phyloP scores from a whole-genome alignment of 1,140 invertebrate species.

The Drosophila murphyi region DNA sequence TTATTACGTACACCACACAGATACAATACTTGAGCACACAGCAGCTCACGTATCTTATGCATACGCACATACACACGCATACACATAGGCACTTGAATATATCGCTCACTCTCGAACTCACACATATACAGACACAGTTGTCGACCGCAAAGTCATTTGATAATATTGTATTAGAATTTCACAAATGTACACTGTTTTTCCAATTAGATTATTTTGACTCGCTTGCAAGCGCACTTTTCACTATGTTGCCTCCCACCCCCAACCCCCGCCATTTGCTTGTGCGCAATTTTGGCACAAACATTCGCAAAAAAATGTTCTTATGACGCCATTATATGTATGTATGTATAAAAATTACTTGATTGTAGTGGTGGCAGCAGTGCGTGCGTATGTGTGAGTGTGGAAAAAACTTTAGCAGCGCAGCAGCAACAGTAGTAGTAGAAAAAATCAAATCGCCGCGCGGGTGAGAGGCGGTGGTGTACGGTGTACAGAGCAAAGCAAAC shows the following conservation, averaged over 20 bases:
- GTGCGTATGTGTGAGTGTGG: slow-evolving; percentile 59
- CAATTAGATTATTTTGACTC: slow-evolving; percentile 53
- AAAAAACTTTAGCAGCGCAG: slow-evolving; percentile 60
- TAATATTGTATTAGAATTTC: slow-evolving; percentile 79
- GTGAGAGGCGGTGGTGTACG: slow-evolving; percentile 78
- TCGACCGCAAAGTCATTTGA: slow-evolving; percentile 81
- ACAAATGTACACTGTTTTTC: slow-evolving; percentile 70
- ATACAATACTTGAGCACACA: slow-evolving; percentile 47
- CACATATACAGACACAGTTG: slow-evolving; percentile 47
- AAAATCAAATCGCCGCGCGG: slow-evolving; percentile 82
- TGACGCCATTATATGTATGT: slow-evolving; percentile 76
- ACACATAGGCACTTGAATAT: slow-evolving; percentile 32
- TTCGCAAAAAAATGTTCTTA: slow-evolving; percentile 73
- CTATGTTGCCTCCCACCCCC: slow-evolving; percentile 16
- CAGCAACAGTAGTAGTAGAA: slow-evolving; percentile 71
- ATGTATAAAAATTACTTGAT: slow-evolving; percentile 75
- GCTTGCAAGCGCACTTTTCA: slow-evolving; percentile 25
- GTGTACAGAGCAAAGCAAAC: slow-evolving; percentile 75
- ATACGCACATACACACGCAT: slow-evolving; percentile 38
- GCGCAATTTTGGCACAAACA: slow-evolving; percentile 54
- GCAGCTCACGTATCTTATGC: slow-evolving; percentile 54
- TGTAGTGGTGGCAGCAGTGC: slow-evolving; percentile 55
- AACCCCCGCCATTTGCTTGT: slow-evolving; percentile 16
- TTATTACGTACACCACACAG: slow-evolving; percentile 54
- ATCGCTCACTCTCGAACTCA: slow-evolving; percentile 33